These are phyloP conservation scores for Erynnis tages DNA, from an alignment of 2,888 invertebrate genomes.

Conservation along the genomic window DNA sequence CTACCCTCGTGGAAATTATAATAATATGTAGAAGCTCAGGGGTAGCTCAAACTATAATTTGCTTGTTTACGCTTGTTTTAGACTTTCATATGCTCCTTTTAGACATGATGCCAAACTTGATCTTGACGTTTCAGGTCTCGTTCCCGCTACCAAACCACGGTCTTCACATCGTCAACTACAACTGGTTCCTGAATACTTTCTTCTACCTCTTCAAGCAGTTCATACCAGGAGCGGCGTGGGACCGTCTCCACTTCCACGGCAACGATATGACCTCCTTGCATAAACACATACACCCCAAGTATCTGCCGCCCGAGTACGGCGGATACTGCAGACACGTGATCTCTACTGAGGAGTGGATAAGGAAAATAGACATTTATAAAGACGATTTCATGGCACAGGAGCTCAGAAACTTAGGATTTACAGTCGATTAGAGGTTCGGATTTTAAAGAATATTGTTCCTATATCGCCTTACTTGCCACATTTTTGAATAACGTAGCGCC, in stretches of 20 bases:
- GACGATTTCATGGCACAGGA: conserved; percentile 82
- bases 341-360: conserved; percentile 84
- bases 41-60: too few species aligned
- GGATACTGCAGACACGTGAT: conserved; percentile 77
- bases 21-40: too few species aligned
- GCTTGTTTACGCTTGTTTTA: too few species aligned
- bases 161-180: conserved; percentile 89
- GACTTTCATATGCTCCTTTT: too few species aligned
- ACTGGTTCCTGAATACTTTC: conserved; percentile 88
- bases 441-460: too few species aligned
- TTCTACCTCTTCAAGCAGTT: conserved; percentile 90
- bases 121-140: conserved; percentile 82
- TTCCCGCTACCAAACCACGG: conserved; percentile 87
- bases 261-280: conserved; percentile 63
- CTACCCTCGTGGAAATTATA: too few species aligned
- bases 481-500: neutral
- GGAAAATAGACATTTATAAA: conserved; percentile 74
- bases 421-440: conserved; percentile 46
- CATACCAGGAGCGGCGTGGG: conserved; percentile 84
- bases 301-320: conserved; percentile 64
- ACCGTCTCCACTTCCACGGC: conserved; percentile 70
- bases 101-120: too few species aligned
- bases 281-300: conserved; percentile 57
- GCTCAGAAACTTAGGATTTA: conserved; percentile 82
- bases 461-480: neutral